Conservation (phyloP, 2,113 vertebrate species). For the Laterallus jamaicensis region DNA sequence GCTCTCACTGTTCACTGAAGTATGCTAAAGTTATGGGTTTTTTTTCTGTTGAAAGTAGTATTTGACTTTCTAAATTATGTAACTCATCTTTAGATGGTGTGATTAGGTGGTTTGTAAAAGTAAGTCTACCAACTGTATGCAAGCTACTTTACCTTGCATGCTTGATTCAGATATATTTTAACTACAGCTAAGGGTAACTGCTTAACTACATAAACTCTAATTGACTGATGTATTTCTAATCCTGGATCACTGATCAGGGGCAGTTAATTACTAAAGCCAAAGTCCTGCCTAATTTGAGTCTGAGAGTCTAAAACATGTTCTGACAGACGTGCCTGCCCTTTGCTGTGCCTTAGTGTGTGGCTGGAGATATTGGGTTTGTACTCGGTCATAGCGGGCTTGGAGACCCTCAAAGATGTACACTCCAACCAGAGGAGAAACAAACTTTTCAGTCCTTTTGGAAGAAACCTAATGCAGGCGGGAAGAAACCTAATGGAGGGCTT, state of each 20-base stretch:
- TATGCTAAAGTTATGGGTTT: neutral
- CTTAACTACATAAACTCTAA: constrained; percentile 37
- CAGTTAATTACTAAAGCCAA: neutral
- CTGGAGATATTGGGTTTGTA: neutral
- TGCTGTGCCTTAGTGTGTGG: neutral
- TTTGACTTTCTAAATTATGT: constrained; percentile 23
- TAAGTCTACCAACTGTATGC: neutral
- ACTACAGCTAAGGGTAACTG: neutral
- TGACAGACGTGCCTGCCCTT: neutral
- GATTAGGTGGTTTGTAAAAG: constrained; percentile 26
- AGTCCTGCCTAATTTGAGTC: neutral
- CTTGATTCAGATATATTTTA: constrained; percentile 12
- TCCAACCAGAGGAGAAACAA: neutral
- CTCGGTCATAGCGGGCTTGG: neutral
- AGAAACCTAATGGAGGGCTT: neutral
- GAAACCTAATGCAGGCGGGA: neutral
- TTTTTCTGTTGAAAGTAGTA: neutral
- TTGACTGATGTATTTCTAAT: constrained; percentile 47
- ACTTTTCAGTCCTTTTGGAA: neutral
- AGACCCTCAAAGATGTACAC: neutral
- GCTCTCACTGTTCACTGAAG: constrained; percentile 5
- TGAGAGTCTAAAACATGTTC: neutral
- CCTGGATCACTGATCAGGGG: neutral
- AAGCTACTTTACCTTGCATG: neutral
- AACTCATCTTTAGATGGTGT: neutral